phyloP scores from a whole-genome alignment of 2,113 vertebrate genomes.

The Cheirogaleus medius region DNA sequence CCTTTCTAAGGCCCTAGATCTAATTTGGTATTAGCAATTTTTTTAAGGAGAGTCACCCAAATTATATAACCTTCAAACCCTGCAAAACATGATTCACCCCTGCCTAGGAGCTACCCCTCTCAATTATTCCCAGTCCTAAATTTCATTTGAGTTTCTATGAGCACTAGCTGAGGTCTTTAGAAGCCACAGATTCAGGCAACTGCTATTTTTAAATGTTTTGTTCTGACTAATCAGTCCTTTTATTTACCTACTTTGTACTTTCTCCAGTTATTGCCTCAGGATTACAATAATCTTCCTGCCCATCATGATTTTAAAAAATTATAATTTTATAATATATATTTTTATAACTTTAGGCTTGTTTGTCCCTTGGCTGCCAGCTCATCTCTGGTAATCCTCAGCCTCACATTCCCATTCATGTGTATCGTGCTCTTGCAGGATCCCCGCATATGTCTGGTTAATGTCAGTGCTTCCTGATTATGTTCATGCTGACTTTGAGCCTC shows the following conservation, averaged over 20 bases:
- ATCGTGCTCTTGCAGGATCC: neutral
- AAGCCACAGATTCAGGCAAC: neutral
- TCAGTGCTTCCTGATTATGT: neutral
- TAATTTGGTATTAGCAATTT: neutral
- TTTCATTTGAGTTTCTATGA: neutral
- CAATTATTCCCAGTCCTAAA: neutral
- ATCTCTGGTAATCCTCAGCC: neutral
- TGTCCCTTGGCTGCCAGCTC: neutral
- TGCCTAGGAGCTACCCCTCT: neutral
- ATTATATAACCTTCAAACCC: neutral
- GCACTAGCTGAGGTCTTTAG: neutral
- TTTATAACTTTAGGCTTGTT: neutral
- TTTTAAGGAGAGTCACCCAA: neutral
- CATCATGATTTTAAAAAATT: neutral
- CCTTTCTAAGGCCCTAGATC: neutral
- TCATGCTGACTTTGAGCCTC: conserved; percentile 36
- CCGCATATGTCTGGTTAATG: neutral
- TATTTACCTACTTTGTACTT: neutral
- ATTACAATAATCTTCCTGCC: neutral
- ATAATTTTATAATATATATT: neutral
- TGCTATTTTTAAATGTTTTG: neutral
- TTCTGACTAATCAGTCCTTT: neutral
- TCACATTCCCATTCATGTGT: neutral
- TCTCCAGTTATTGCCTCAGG: neutral
- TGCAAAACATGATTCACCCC: neutral